These are phyloP conservation scores for Himantopus leucocephalus DNA, from an alignment of 2,113 vertebrate genomes.

Conservation along the genomic window DNA sequence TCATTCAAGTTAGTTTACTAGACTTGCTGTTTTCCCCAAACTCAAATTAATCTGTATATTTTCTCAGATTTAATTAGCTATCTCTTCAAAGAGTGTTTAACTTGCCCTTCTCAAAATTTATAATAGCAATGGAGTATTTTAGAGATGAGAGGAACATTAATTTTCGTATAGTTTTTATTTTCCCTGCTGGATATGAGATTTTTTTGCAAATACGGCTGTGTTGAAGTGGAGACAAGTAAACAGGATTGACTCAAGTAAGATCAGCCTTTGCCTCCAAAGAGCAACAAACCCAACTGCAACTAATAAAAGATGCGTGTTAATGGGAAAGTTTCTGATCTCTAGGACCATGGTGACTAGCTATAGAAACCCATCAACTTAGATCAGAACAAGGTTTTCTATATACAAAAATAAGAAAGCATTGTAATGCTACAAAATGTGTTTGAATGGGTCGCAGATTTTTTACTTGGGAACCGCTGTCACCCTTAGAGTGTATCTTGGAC, in stretches of 20 bases:
- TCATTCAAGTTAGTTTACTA: conserved; percentile 21
- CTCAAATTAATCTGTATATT: conserved; percentile 28
- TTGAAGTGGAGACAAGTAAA: not conserved
- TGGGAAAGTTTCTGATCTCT: not conserved
- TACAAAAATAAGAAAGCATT: not conserved
- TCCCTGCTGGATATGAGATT: not conserved
- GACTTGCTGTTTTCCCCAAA: conserved; percentile 31
- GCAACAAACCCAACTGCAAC: not conserved
- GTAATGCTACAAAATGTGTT: not conserved
- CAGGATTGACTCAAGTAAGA: not conserved
- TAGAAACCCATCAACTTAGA: not conserved
- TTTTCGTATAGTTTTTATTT: not conserved
- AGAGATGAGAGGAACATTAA: not conserved
- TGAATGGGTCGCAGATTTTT: not conserved
- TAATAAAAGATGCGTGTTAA: not conserved
- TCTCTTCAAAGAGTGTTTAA: conserved; percentile 46
- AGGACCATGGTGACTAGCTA: not conserved
- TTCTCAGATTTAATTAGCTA: conserved; percentile 15
- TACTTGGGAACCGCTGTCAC: not conserved
- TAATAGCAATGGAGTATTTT: not conserved
- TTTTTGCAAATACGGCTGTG: not conserved
- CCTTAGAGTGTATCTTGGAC: not conserved
- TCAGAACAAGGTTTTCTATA: not conserved
- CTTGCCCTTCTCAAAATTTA: not conserved
- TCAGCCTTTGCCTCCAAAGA: not conserved